These are phyloP conservation scores for cattle (Bos taurus) DNA, from an alignment of 2,113 vertebrate genomes.

Conservation along the genomic window ARS-UCD2.0 NC_037338.1:100170501-100171000, in stretches of 20 bases:
- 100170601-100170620: neutral
- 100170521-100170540: neutral
- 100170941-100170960: neutral
- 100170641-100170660: neutral
- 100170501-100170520: neutral
- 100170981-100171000: neutral
- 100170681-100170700: neutral
- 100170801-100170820: neutral
- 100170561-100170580: neutral
- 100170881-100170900: neutral
- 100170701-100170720: neutral
- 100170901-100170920: neutral
- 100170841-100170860: neutral
- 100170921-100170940: neutral
- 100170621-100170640: neutral
- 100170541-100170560: neutral
- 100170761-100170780: neutral
- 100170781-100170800: neutral
- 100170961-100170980: neutral
- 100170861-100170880: too few relatives aligned
- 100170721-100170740: neutral
- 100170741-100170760: neutral
- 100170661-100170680: neutral
- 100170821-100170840: neutral
- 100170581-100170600: neutral